These are phyloP conservation scores for Allobates femoralis DNA, from an alignment of 2,797 vertebrate species.

Conservation along the genomic window DNA sequence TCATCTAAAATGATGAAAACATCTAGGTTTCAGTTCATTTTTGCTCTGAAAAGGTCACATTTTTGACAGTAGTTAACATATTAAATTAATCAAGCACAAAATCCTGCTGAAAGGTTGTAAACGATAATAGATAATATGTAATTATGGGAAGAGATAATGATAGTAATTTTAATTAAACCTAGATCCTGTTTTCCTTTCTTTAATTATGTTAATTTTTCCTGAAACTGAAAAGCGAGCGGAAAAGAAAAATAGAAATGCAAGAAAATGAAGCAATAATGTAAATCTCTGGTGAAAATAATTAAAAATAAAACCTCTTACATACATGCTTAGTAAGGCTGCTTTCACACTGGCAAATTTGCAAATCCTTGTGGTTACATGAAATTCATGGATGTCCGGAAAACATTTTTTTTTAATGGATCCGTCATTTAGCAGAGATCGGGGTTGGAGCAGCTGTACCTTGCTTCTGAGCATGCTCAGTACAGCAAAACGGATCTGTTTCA, in stretches of 20 bases:
- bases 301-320: background rate
- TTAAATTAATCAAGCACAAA: constrained; percentile 56
- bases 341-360: no score
- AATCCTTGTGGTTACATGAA: no score
- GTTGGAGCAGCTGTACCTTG: no score
- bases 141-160: constrained; percentile 61
- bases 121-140: constrained; percentile 55
- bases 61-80: constrained; percentile 35
- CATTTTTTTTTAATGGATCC: no score
- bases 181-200: constrained; percentile 60
- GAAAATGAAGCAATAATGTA: constrained; percentile 37
- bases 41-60: constrained; percentile 55
- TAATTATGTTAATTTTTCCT: constrained; percentile 58
- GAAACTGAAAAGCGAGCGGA: constrained; percentile 33
- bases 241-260: constrained; percentile 18
- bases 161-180: constrained; percentile 62
- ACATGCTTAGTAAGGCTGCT: constrained; percentile 32
- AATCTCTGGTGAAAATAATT: constrained; percentile 10
- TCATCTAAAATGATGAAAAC: constrained; percentile 47
- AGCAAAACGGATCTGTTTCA: no score
- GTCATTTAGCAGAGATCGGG: no score
- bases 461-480: no score
- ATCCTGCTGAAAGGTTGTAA: constrained; percentile 55
- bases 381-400: no score
- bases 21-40: constrained; percentile 44